These are phyloP conservation scores for Phymatocera aterrima DNA, from an alignment of 2,888 invertebrate species.

Conservation along the genomic window DNA sequence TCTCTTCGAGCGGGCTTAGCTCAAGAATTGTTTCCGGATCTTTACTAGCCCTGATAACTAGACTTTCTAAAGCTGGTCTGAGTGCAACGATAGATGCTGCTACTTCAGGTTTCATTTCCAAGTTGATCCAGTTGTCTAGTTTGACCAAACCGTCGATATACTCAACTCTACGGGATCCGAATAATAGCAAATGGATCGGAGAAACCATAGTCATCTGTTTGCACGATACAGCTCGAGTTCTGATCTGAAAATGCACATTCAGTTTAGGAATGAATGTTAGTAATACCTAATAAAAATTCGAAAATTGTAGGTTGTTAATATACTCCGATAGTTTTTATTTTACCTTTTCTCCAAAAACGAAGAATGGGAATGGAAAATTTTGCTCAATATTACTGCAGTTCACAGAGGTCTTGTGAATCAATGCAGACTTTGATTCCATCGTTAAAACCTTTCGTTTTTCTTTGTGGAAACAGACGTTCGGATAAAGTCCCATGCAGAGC, in stretches of 20 bases:
- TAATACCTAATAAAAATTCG: background rate
- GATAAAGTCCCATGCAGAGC: slow-evolving; percentile 94
- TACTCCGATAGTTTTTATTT: slow-evolving; percentile 20
- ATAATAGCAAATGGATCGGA: slow-evolving; percentile 93
- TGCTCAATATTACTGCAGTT: slow-evolving; percentile 92
- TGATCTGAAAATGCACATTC: slow-evolving; percentile 79
- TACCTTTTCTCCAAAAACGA: slow-evolving; percentile 98
- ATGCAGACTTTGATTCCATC: slow-evolving; percentile 94
- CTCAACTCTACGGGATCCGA: slow-evolving; percentile 93
- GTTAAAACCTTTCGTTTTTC: slow-evolving; percentile 97
- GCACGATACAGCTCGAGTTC: slow-evolving; percentile 96
- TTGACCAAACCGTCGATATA: slow-evolving; percentile 85
- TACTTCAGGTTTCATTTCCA: slow-evolving; percentile 86
- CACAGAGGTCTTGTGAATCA: slow-evolving; percentile 98
- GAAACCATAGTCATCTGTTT: slow-evolving; percentile 98
- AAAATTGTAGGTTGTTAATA: background rate
- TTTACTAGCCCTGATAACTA: slow-evolving; percentile 87
- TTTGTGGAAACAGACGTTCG: slow-evolving; percentile 96
- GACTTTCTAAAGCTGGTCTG: slow-evolving; percentile 90
- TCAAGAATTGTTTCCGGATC: slow-evolving; percentile 87
- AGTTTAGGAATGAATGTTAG: background rate
- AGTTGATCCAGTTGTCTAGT: slow-evolving; percentile 95
- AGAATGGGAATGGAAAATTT: slow-evolving; percentile 94
- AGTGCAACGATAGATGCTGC: slow-evolving; percentile 92
- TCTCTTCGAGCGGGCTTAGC: slow-evolving; percentile 80